Conservation (phyloP, 2,113 vertebrate genomes). For the Scalopus aquaticus region DNA sequence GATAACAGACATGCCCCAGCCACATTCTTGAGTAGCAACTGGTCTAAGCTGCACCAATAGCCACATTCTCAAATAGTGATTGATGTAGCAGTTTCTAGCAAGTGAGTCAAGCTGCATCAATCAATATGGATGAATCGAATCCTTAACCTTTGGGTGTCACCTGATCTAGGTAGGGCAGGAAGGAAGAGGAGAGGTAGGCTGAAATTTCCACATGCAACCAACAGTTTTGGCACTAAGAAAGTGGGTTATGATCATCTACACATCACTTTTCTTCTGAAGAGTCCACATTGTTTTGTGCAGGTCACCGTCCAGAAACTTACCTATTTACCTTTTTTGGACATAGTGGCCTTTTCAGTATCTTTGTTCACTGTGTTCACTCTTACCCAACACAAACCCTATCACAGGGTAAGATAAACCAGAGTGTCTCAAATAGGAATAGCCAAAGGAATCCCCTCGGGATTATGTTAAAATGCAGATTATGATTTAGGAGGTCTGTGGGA, state of each 20-base stretch:
- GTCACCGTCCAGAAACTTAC: neutral
- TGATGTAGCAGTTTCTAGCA: neutral
- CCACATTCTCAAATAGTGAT: neutral
- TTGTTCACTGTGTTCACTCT: neutral
- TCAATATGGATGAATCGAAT: neutral
- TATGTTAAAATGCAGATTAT: neutral
- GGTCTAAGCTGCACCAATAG: neutral
- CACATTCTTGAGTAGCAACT: neutral
- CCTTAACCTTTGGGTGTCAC: neutral
- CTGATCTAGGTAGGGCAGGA: neutral
- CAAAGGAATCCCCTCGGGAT: neutral
- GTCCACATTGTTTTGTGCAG: neutral
- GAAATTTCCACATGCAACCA: neutral
- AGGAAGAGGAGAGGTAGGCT: neutral
- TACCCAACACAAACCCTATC: neutral
- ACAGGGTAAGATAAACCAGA: neutral
- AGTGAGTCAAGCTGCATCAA: accelerated
- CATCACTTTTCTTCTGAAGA: neutral
- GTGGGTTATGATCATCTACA: neutral
- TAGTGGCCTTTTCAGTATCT: neutral
- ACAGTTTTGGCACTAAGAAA: neutral
- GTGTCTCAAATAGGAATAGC: neutral
- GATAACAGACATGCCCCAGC: neutral
- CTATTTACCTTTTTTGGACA: neutral
- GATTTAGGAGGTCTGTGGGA: neutral